Conservation (phyloP, 2,113 vertebrate species). For the Lipophrys pholis region DNA sequence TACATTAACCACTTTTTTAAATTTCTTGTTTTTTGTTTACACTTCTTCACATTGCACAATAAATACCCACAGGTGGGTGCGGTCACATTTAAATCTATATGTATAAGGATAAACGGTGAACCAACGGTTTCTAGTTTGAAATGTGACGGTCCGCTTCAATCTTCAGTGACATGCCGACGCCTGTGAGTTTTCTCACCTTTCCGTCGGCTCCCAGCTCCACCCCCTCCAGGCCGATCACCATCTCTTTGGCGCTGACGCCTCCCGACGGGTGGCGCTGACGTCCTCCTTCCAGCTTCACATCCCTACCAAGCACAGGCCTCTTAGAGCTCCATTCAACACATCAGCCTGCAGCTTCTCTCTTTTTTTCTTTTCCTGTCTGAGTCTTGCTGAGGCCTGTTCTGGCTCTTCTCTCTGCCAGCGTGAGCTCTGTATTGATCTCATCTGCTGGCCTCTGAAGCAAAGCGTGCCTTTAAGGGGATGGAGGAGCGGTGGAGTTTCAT, state of each 20-base stretch:
- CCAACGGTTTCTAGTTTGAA: no score
- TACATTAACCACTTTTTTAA: background rate
- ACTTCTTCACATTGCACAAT: background rate
- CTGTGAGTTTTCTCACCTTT: constrained; percentile 86
- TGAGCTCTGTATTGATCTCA: constrained; percentile 44
- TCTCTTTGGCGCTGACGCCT: constrained; percentile 92
- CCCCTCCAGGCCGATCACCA: constrained; percentile 95
- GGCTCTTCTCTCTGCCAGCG: constrained; percentile 17
- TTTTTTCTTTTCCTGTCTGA: background rate
- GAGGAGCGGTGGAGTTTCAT: constrained; percentile 1
- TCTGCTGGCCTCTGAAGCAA: constrained; percentile 49
- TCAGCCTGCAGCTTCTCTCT: background rate
- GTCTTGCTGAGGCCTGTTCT: constrained; percentile 4
- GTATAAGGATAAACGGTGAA: no score
- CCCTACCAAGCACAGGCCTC: constrained; percentile 83
- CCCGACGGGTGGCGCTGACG: constrained; percentile 92
- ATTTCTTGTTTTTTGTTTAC: background rate
- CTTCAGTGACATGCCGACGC: no score
- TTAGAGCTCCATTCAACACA: constrained; percentile 33
- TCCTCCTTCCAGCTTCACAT: constrained; percentile 91
- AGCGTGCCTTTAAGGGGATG: constrained; percentile 40
- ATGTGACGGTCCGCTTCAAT: no score
- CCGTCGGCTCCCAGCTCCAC: constrained; percentile 97
- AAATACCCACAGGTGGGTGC: background rate
- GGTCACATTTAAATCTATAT: no score